Conservation (phyloP, 2,888 invertebrate genomes). For the Macrostomum cliftonense region DNA sequence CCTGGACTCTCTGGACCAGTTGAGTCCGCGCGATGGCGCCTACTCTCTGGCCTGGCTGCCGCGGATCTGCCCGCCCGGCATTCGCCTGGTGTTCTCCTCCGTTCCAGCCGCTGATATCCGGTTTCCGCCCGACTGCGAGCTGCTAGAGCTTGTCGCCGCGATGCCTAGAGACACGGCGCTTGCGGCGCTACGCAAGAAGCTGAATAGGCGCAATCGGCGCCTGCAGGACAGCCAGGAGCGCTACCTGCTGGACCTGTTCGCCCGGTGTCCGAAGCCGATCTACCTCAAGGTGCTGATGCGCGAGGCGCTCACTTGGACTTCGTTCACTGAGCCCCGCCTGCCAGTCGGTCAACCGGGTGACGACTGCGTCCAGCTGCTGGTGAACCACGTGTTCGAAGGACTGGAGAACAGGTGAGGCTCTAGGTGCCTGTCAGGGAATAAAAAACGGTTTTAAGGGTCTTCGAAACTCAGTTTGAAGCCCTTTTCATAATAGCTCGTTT, state of each 20-base stretch:
- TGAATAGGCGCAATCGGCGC: not conserved
- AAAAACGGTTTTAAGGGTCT: too few relatives aligned
- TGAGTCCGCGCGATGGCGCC: constrained; percentile 18
- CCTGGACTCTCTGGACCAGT: constrained; percentile 28
- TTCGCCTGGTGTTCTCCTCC: too few relatives aligned
- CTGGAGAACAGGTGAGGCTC: too few relatives aligned
- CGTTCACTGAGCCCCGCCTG: constrained; percentile 15
- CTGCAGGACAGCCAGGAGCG: constrained; percentile 17
- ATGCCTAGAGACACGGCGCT: constrained; percentile 4
- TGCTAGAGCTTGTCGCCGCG: too few relatives aligned
- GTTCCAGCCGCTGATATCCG: too few relatives aligned
- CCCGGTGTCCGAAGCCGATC: constrained; percentile 19
- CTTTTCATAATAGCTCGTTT: too few relatives aligned
- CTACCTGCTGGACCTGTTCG: constrained; percentile 19
- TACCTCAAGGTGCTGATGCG: constrained; percentile 27
- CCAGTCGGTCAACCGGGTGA: too few relatives aligned
- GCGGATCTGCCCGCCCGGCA: constrained; percentile 16
- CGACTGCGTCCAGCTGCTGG: too few relatives aligned
- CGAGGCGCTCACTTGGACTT: constrained; percentile 22
- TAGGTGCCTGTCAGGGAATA: too few relatives aligned
- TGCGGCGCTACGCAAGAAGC: constrained; percentile 7
- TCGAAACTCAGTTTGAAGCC: too few relatives aligned
- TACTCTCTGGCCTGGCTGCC: constrained; percentile 25
- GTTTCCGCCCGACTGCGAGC: too few relatives aligned
- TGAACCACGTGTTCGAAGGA: not conserved